Evolutionary conservation across 1,140 invertebrate genomes (phyloP).

Genomic region (Plectrocnemia conspersa): DNA sequence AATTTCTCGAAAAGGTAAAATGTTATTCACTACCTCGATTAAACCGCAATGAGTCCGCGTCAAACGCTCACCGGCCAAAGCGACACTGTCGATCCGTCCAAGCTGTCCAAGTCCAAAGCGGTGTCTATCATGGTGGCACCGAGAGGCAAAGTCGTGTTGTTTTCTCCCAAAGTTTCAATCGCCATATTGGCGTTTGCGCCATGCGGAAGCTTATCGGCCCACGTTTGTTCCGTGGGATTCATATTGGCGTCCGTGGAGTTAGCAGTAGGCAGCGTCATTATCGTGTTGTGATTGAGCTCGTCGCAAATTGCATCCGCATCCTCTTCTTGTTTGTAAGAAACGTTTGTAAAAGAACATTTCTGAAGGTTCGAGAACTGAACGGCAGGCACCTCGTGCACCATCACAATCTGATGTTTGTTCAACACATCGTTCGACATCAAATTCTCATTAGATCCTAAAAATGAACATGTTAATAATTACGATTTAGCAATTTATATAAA

Average conservation of each 20-base stretch:
- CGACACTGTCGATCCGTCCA: conserved; percentile 56
- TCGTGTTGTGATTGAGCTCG: conserved; percentile 23
- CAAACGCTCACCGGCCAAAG: conserved; percentile 36
- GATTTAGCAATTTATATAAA: neutral
- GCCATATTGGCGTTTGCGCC: conserved; percentile 18
- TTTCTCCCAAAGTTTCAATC: conserved; percentile 47
- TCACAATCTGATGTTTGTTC: conserved; percentile 21
- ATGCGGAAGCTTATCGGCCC: conserved; percentile 36
- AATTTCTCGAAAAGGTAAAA: too few relatives aligned
- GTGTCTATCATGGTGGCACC: conserved; percentile 85
- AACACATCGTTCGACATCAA: conserved; percentile 20
- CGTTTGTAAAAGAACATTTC: conserved; percentile 13
- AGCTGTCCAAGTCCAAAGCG: conserved; percentile 76
- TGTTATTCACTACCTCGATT: too few relatives aligned
- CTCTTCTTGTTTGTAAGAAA: conserved; percentile 26
- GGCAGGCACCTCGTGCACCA: conserved; percentile 20
- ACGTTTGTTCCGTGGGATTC: conserved; percentile 37
- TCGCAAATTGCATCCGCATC: conserved; percentile 4
- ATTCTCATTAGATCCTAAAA: conserved; percentile 33
- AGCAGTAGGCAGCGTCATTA: conserved; percentile 11
- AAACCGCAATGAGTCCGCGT: too few relatives aligned
- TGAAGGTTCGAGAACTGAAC: conserved; percentile 17
- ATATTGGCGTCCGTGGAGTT: conserved; percentile 31
- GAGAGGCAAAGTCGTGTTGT: conserved; percentile 65
- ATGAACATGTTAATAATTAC: conserved; percentile 9